Conservation (phyloP, 1,140 invertebrate genomes). For the Hycleus cichorii region DNA sequence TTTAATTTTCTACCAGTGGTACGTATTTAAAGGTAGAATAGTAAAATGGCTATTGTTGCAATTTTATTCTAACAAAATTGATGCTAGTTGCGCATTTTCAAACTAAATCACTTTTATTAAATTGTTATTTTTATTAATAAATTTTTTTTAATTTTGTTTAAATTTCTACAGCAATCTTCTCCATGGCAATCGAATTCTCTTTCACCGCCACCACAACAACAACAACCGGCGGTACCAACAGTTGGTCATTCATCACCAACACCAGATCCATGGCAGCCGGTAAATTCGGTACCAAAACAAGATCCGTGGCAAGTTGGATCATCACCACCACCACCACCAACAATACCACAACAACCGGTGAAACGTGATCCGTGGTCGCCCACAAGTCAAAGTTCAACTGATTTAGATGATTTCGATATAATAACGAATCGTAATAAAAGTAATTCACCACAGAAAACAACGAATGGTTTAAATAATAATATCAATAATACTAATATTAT, state of each 20-base stretch:
- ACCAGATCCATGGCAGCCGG: neutral
- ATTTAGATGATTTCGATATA: constrained; percentile 76
- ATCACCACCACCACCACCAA: neutral
- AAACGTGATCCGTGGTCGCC: constrained; percentile 36
- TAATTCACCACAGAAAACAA: constrained; percentile 40
- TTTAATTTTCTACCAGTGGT: constrained; percentile 22
- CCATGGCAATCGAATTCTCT: constrained; percentile 28
- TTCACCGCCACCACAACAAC: constrained; percentile 13
- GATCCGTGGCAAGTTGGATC: neutral
- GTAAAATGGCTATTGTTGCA: too few species aligned
- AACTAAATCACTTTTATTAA: neutral
- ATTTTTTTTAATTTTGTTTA: neutral
- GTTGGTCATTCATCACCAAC: neutral
- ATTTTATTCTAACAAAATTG: neutral
- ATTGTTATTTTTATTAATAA: neutral
- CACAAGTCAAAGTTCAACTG: constrained; percentile 50
- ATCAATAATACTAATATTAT: constrained; percentile 41
- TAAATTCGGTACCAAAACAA: neutral
- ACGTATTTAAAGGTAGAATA: constrained; percentile 11
- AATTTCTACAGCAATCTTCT: constrained; percentile 20
- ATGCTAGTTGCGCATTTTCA: neutral
- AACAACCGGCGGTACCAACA: neutral
- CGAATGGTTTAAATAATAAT: constrained; percentile 39
- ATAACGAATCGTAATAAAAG: constrained; percentile 62
- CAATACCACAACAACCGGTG: neutral